phyloP scores from a whole-genome alignment of 2,113 vertebrate species.

The Columbina picui region DNA sequence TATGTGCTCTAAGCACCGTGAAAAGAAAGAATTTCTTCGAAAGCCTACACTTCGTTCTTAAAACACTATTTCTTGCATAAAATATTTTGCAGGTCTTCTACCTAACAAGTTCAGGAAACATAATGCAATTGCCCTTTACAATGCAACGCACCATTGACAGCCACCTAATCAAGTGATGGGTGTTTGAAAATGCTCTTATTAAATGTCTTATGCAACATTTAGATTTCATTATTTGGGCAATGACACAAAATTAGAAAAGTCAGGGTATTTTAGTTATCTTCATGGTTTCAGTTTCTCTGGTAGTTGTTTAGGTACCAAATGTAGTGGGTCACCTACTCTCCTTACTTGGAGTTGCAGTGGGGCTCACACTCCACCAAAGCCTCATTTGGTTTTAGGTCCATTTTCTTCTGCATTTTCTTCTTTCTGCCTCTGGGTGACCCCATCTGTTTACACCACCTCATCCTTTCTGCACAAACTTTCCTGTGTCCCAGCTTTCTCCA shows the following conservation, averaged over 20 bases:
- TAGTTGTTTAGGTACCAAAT: not conserved
- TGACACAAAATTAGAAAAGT: constrained; percentile 29
- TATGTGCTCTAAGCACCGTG: not conserved
- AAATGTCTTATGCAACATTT: not conserved
- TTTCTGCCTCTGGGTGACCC: not conserved
- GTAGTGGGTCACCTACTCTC: not conserved
- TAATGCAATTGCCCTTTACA: not conserved
- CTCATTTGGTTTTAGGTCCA: not conserved
- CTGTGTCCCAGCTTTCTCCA: not conserved
- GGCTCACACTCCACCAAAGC: not conserved
- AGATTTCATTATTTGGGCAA: constrained; percentile 10
- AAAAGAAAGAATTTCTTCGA: constrained; percentile 6
- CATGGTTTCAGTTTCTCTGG: constrained; percentile 13
- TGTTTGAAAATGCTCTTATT: constrained; percentile 9
- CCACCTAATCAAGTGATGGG: not conserved
- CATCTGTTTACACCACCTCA: not conserved
- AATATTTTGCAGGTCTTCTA: not conserved
- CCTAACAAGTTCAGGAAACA: not conserved
- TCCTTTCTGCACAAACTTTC: not conserved
- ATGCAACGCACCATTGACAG: not conserved
- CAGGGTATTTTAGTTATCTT: constrained; percentile 13
- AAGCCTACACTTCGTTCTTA: not conserved
- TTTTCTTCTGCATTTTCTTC: not conserved
- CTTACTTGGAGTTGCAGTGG: not conserved
- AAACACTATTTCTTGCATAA: not conserved